Conservation (phyloP, 2,888 invertebrate species). For the Slavum lentiscoides region DNA sequence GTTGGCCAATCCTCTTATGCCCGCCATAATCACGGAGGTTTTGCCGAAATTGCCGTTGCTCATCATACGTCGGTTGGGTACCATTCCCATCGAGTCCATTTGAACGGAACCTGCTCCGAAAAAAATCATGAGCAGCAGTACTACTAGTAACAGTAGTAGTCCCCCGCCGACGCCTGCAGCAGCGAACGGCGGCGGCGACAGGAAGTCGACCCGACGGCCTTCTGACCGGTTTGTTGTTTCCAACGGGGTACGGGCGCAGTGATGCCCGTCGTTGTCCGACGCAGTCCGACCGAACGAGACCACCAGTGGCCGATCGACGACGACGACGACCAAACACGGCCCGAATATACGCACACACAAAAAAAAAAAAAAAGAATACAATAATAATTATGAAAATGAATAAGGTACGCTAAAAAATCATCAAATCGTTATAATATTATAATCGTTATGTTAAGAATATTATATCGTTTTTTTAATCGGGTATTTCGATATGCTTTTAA, state of each 20-base stretch:
- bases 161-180: neutral
- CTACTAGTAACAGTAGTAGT: too few relatives aligned
- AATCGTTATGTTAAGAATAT: too few relatives aligned
- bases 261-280: neutral
- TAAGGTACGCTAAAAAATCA: too few relatives aligned
- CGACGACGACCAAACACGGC: constrained; percentile 21
- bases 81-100: constrained; percentile 71
- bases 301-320: constrained; percentile 40
- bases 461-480: too few relatives aligned
- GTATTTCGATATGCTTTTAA: too few relatives aligned
- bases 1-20: constrained; percentile 41
- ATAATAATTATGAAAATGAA: too few relatives aligned
- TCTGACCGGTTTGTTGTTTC: constrained; percentile 27
- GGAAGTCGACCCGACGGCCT: constrained; percentile 41
- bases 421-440: too few relatives aligned
- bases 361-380: neutral
- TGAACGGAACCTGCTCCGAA: constrained; percentile 56
- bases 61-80: constrained; percentile 68
- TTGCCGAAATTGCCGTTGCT: constrained; percentile 71
- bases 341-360: too few relatives aligned
- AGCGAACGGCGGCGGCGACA: neutral
- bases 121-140: too few relatives aligned
- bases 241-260: neutral
- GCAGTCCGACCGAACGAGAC: neutral
- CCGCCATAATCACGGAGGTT: constrained; percentile 30